phyloP scores from a whole-genome alignment of 2,113 vertebrate genomes.

The Thamnophis sirtalis region DNA sequence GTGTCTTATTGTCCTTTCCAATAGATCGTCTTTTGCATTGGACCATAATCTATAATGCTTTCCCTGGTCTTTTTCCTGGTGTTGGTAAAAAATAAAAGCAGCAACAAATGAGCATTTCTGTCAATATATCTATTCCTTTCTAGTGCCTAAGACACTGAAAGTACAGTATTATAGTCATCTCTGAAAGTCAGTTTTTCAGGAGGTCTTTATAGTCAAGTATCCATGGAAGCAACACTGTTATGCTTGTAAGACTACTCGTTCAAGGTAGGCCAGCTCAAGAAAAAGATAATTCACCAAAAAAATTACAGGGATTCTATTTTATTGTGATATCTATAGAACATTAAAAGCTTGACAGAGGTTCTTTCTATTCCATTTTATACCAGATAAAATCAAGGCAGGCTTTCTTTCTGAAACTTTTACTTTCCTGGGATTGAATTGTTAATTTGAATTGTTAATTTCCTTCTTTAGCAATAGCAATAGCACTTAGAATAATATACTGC shows the following conservation, averaged over 20 bases:
- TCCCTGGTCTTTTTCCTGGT: background rate
- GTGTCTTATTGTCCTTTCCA: background rate
- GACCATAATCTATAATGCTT: background rate
- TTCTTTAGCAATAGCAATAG: too few relatives aligned
- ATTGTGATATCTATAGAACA: too few relatives aligned
- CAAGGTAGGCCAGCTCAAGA: too few relatives aligned
- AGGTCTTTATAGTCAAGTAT: background rate
- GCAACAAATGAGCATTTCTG: background rate
- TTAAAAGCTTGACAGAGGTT: too few relatives aligned
- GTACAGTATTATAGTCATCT: background rate
- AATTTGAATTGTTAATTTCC: too few relatives aligned
- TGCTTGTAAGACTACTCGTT: background rate
- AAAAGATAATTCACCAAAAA: too few relatives aligned
- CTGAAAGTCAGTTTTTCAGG: background rate
- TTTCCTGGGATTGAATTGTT: too few relatives aligned
- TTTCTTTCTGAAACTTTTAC: too few relatives aligned
- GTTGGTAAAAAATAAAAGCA: background rate
- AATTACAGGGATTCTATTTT: too few relatives aligned
- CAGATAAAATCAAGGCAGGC: too few relatives aligned
- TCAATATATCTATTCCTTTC: background rate
- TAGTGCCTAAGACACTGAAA: background rate
- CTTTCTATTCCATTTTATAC: too few relatives aligned
- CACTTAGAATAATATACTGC: too few relatives aligned
- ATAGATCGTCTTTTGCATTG: background rate
- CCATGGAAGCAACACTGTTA: background rate